A percentile compares a stretch with the other conserved stretches of the same genome.
Evolutionary conservation across 23 tunicate species (phyloP).

Genomic region (Halocynthia aurantium): DNA sequence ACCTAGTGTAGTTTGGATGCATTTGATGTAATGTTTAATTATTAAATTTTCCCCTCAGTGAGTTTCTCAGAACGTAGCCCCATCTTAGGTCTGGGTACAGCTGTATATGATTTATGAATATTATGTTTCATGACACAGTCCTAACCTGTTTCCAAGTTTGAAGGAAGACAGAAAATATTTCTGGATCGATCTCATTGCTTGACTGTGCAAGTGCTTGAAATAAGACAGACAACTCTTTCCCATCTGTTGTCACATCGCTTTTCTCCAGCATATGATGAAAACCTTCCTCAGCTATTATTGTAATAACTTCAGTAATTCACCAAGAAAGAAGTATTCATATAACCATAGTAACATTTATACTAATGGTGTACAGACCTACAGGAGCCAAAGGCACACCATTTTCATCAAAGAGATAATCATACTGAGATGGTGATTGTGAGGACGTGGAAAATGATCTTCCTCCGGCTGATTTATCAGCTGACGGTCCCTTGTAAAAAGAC

Average conservation of each 20-base stretch:
- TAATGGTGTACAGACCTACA: too few species aligned
- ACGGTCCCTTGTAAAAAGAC: conserved; percentile 23
- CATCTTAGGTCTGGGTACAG: too few species aligned
- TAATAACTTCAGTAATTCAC: background rate
- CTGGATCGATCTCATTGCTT: conserved; percentile 45
- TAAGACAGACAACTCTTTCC: conserved; percentile 29
- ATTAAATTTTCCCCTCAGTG: too few species aligned
- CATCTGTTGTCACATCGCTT: conserved; percentile 44
- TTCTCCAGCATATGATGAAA: conserved; percentile 40
- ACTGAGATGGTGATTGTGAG: too few species aligned
- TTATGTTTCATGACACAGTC: too few species aligned
- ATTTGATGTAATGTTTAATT: too few species aligned
- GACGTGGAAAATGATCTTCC: background rate
- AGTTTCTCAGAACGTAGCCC: too few species aligned
- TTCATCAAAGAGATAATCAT: too few species aligned
- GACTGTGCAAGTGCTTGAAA: conserved; percentile 44
- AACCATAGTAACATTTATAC: background rate
- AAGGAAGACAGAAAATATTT: conserved; percentile 46
- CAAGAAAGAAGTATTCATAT: too few species aligned
- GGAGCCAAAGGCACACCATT: too few species aligned
- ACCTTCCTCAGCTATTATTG: background rate
- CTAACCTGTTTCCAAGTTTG: conserved; percentile 76
- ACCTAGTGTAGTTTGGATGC: too few species aligned
- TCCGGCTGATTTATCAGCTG: background rate
- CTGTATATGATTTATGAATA: too few species aligned